A percentile compares a stretch with the other conserved stretches of the same genome.
phyloP scores from a whole-genome alignment of 2,888 invertebrate species.

The Mimachlamys varia region DNA sequence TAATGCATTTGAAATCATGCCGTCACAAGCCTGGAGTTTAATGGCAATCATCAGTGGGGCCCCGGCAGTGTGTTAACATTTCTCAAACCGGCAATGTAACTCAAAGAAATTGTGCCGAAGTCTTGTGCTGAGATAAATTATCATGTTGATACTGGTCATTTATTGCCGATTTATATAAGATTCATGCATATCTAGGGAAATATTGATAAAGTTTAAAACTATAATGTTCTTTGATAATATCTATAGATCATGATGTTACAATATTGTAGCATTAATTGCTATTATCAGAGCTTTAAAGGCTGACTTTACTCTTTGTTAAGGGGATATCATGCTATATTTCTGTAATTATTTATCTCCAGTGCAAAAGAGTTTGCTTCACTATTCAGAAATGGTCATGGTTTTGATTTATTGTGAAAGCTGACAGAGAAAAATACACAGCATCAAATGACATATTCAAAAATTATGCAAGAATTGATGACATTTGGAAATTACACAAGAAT shows the following conservation, averaged over 20 bases:
- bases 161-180: not conserved
- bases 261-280: not conserved
- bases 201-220: not conserved
- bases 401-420: too few species aligned
- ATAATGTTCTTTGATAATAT: not conserved
- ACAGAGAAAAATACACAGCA: too few species aligned
- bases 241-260: not conserved
- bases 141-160: not conserved
- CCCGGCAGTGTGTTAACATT: not conserved
- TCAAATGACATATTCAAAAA: too few species aligned
- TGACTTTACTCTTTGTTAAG: not conserved
- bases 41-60: not conserved
- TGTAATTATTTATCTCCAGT: too few species aligned
- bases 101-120: not conserved
- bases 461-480: too few species aligned
- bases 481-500: too few species aligned
- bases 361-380: too few species aligned
- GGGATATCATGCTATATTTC: not conserved
- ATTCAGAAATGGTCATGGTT: too few species aligned
- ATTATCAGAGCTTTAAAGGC: not conserved
- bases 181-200: not conserved
- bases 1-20: not conserved
- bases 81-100: not conserved
- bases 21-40: not conserved
- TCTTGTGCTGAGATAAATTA: not conserved